Percentiles rank a stretch among this genome's conserved stretches.
These are phyloP conservation scores for Pantherophis guttatus DNA, from an alignment of 2,113 vertebrate species.

Conservation along the genomic window DNA sequence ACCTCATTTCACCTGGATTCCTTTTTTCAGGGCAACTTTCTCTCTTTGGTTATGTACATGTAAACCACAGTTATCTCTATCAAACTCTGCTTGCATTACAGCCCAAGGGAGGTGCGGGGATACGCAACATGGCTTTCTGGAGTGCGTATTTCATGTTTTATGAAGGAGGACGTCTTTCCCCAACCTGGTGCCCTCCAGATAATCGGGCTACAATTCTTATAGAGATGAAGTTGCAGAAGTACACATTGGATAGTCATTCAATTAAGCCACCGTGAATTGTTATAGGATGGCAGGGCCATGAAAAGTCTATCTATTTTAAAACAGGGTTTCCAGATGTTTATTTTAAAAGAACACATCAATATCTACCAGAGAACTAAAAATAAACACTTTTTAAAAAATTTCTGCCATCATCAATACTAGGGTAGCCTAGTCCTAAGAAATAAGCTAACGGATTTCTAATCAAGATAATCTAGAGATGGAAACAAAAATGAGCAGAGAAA, in stretches of 20 bases:
- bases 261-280: neutral
- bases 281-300: neutral
- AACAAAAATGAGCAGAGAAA: neutral
- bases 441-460: neutral
- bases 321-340: neutral
- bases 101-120: neutral
- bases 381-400: neutral
- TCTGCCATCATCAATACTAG: too few species aligned
- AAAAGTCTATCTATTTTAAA: neutral
- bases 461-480: neutral
- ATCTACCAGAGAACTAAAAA: neutral
- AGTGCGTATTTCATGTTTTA: neutral
- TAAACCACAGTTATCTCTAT: conserved; percentile 13
- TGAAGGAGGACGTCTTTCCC: neutral
- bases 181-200: neutral
- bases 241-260: neutral
- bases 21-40: conserved; percentile 1
- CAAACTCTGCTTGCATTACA: conserved; percentile 3
- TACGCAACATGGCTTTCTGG: neutral
- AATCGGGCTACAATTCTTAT: neutral
- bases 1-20: conserved; percentile 20
- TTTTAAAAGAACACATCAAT: neutral
- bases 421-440: neutral
- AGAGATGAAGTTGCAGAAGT: neutral
- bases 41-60: conserved; percentile 4